Percentiles rank a stretch among this genome's conserved stretches.
phyloP scores from a whole-genome alignment of 2,113 vertebrate genomes.

The Trichechus manatus region DNA sequence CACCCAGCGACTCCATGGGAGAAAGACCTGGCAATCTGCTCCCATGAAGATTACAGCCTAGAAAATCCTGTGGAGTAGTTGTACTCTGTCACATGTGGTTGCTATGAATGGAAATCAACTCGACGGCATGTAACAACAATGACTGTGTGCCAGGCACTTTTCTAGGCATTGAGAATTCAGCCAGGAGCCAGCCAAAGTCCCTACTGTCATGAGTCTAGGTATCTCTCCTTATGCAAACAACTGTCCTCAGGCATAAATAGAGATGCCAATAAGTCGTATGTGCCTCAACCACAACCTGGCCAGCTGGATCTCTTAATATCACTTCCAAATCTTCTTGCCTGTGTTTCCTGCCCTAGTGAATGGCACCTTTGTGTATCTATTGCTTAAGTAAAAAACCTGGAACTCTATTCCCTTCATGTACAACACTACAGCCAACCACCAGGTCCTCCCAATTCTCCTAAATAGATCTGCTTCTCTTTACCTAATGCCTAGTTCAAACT shows the following conservation, averaged over 20 bases:
- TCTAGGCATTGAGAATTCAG: neutral
- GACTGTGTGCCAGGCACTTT: neutral
- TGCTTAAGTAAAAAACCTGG: neutral
- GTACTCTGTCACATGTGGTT: too few relatives aligned
- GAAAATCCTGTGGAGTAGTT: too few relatives aligned
- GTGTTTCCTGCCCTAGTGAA: neutral
- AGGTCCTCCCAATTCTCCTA: neutral
- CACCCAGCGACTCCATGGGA: too few relatives aligned
- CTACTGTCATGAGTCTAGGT: neutral
- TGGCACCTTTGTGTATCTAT: neutral
- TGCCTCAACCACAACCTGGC: neutral
- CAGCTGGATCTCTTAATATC: neutral
- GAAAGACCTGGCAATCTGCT: too few relatives aligned
- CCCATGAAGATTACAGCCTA: too few relatives aligned
- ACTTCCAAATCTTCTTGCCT: neutral
- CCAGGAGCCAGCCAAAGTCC: neutral
- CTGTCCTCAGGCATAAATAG: neutral
- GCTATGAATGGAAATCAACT: too few relatives aligned
- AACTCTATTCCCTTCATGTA: neutral
- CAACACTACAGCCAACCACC: neutral
- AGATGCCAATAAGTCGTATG: rapidly evolving
- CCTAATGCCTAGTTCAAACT: neutral
- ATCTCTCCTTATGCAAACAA: neutral
- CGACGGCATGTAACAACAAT: too few relatives aligned
- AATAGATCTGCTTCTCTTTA: neutral